phyloP scores from a whole-genome alignment of 2,888 invertebrate species.

The Trilocha varians region DNA sequence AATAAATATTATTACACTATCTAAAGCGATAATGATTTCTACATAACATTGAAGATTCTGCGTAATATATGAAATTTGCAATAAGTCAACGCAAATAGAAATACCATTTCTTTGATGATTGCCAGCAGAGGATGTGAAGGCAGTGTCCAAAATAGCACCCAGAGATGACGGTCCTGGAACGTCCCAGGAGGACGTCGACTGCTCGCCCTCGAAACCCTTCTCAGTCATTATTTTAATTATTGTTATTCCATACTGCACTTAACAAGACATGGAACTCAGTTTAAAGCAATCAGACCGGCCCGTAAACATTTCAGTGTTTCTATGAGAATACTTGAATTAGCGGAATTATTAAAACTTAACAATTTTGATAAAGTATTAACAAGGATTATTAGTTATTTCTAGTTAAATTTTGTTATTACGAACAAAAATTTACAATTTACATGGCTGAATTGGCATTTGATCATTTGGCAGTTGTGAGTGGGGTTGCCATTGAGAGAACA shows the following conservation, averaged over 20 bases:
- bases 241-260: slow-evolving; percentile 1
- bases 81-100: neutral
- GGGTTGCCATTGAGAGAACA: too few relatives aligned
- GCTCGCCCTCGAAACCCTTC: slow-evolving; percentile 50
- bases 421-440: slow-evolving; percentile 18
- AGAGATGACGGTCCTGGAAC: slow-evolving; percentile 68
- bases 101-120: slow-evolving; percentile 53
- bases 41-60: neutral
- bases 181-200: slow-evolving; percentile 55
- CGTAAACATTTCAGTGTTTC: neutral
- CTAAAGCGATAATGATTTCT: neutral
- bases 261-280: neutral
- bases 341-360: neutral
- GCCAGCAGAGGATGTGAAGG: slow-evolving; percentile 73
- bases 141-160: slow-evolving; percentile 77
- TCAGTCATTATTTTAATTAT: slow-evolving; percentile 47
- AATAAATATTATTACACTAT: neutral
- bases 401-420: slow-evolving; percentile 6
- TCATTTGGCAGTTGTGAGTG: neutral
- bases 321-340: neutral
- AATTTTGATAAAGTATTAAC: too few relatives aligned
- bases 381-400: too few relatives aligned
- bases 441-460: slow-evolving; percentile 4
- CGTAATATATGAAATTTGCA: neutral
- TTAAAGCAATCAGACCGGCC: neutral